These are phyloP conservation scores for Platichthys stellatus DNA, from an alignment of 2,113 vertebrate genomes.

Conservation along the genomic window DNA sequence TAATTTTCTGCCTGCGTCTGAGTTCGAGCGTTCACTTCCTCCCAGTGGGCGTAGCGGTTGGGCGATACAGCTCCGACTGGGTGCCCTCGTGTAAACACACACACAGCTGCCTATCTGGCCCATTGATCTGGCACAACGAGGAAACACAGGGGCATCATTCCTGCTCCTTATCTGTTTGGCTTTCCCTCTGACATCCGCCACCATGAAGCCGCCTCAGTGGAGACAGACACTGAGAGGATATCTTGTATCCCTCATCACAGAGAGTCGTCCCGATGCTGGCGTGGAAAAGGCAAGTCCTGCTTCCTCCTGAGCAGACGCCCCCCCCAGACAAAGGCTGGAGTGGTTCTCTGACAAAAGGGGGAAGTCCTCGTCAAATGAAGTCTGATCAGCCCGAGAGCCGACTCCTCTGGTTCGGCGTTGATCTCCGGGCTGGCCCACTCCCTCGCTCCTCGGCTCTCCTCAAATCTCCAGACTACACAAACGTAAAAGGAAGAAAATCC, in stretches of 20 bases:
- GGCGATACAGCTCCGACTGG: slow-evolving; percentile 38
- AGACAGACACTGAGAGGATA: slow-evolving; percentile 75
- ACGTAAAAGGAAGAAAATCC: slow-evolving; percentile 16
- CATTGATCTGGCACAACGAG: slow-evolving; percentile 76
- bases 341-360: slow-evolving; percentile 42
- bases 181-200: slow-evolving; percentile 80
- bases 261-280: slow-evolving; percentile 53
- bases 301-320: slow-evolving; percentile 47
- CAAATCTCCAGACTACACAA: slow-evolving; percentile 37
- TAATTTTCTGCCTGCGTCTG: slow-evolving; percentile 4
- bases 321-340: slow-evolving; percentile 41
- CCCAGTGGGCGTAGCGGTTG: slow-evolving; percentile 13
- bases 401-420: slow-evolving; percentile 22
- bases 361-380: slow-evolving; percentile 56
- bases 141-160: slow-evolving; percentile 81
- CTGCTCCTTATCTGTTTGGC: slow-evolving; percentile 77
- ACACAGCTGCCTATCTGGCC: slow-evolving; percentile 72
- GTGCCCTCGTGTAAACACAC: slow-evolving; percentile 71
- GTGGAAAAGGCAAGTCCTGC: slow-evolving; percentile 29
- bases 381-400: slow-evolving; percentile 30
- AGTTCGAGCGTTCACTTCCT: slow-evolving; percentile 19
- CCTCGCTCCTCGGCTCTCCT: slow-evolving; percentile 20
- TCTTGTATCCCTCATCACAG: slow-evolving; percentile 74
- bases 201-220: slow-evolving; percentile 69
- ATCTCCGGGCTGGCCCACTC: slow-evolving; percentile 12